These are phyloP conservation scores for Forbesichthys papilliferus DNA, from an alignment of 2,113 vertebrate species.

Conservation along the genomic window DNA sequence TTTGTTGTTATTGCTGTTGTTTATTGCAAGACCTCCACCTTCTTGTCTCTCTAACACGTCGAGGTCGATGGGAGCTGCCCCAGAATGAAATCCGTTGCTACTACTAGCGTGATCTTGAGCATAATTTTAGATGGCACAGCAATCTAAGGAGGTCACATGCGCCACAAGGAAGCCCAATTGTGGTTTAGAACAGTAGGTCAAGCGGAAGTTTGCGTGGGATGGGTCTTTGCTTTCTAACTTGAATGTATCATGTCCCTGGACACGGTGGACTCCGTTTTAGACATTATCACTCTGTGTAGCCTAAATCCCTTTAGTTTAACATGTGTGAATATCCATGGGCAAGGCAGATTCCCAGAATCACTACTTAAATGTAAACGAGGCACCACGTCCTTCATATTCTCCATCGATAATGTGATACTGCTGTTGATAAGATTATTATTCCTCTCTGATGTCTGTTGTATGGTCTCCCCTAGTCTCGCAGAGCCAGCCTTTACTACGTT, in stretches of 20 bases:
- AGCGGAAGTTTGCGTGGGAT: constrained; percentile 3
- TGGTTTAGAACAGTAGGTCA: constrained; percentile 8
- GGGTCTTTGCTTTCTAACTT: not conserved
- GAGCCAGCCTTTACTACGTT: no score
- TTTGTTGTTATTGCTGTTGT: not conserved
- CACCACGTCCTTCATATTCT: no score
- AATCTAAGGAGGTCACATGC: constrained; percentile 10
- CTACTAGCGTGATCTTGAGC: not conserved
- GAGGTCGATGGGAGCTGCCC: not conserved
- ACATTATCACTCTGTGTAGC: not conserved
- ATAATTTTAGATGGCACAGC: not conserved
- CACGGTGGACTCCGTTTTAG: not conserved
- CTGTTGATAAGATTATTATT: no score
- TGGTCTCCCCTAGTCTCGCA: no score
- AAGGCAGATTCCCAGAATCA: no score
- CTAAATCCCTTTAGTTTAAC: no score
- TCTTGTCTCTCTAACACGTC: not conserved
- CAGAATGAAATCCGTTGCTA: not conserved
- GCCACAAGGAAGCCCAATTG: not conserved
- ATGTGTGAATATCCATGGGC: no score
- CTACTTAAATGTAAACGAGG: no score
- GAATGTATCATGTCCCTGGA: not conserved
- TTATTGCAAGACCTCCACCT: not conserved
- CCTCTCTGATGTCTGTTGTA: no score
- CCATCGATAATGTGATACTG: no score